Percentiles rank a stretch among this genome's conserved stretches.
phyloP scores from a whole-genome alignment of 2,797 vertebrate genomes.

The Erithacus rubecula region DNA sequence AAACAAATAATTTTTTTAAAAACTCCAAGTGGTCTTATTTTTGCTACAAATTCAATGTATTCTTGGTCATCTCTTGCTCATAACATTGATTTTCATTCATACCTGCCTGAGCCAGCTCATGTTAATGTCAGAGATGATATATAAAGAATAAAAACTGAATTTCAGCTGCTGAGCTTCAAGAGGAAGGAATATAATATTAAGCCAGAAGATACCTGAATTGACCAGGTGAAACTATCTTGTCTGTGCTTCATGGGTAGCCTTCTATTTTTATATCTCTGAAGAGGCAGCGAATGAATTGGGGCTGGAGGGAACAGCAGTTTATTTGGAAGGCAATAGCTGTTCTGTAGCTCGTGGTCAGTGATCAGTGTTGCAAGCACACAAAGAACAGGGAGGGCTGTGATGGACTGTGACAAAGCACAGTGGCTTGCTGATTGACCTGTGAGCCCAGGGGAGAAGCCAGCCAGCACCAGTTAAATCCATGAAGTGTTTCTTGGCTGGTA shows the following conservation, averaged over 20 bases:
- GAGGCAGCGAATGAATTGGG: neutral
- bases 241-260: neutral
- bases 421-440: neutral
- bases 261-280: neutral
- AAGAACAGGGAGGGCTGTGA: neutral
- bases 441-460: neutral
- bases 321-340: neutral
- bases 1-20: neutral
- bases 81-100: slow-evolving; percentile 38
- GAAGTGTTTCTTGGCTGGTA: neutral
- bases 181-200: neutral
- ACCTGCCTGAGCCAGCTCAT: slow-evolving; percentile 10
- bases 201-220: neutral
- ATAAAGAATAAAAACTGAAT: neutral
- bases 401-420: neutral
- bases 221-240: neutral
- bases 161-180: neutral
- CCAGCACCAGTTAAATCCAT: neutral
- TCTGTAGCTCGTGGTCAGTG: accelerated
- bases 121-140: slow-evolving; percentile 27
- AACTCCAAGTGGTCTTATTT: neutral
- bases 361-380: neutral
- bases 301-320: neutral
- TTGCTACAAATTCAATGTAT: slow-evolving; percentile 5
- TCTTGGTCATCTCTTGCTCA: slow-evolving; percentile 12